A percentile compares a stretch with the other conserved stretches of the same genome.
Conservation (phyloP, 2,797 vertebrate species). For the Amphiprion clarkii region DNA sequence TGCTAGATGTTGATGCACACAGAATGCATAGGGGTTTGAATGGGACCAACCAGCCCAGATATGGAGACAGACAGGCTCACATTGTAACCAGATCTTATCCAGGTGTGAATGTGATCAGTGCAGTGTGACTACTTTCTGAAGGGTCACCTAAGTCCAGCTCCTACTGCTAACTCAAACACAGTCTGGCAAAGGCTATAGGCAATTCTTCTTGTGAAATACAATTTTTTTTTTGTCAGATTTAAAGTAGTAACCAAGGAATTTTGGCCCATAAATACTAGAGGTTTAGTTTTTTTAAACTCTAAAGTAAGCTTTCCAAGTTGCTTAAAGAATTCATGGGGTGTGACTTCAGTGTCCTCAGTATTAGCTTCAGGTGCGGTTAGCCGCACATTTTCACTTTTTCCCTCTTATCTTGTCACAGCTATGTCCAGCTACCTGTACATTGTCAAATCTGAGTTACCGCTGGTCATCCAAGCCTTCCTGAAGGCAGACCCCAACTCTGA, state of each 20-base stretch:
- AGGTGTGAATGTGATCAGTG: background rate
- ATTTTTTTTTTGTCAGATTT: too few relatives aligned
- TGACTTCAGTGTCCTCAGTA: background rate
- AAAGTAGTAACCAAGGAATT: too few relatives aligned
- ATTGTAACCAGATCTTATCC: background rate
- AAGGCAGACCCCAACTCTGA: conserved; percentile 86
- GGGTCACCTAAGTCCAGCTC: background rate
- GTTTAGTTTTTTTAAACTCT: too few relatives aligned
- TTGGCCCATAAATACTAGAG: background rate
- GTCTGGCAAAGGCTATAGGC: background rate
- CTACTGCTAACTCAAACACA: background rate
- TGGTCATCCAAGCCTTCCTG: conserved; percentile 97
- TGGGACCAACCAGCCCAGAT: background rate
- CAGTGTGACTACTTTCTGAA: background rate
- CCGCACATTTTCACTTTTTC: conserved; percentile 7
- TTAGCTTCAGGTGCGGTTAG: background rate
- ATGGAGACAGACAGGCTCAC: too few relatives aligned
- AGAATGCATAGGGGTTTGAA: background rate
- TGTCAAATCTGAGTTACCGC: conserved; percentile 96
- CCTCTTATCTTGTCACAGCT: conserved; percentile 79
- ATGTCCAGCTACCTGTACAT: conserved; percentile 99
- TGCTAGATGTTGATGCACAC: background rate
- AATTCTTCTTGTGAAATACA: too few relatives aligned
- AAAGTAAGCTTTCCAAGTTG: background rate
- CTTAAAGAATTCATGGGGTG: background rate